These are phyloP conservation scores for Eremobia ochroleuca DNA, from an alignment of 2,888 invertebrate genomes.

Conservation along the genomic window DNA sequence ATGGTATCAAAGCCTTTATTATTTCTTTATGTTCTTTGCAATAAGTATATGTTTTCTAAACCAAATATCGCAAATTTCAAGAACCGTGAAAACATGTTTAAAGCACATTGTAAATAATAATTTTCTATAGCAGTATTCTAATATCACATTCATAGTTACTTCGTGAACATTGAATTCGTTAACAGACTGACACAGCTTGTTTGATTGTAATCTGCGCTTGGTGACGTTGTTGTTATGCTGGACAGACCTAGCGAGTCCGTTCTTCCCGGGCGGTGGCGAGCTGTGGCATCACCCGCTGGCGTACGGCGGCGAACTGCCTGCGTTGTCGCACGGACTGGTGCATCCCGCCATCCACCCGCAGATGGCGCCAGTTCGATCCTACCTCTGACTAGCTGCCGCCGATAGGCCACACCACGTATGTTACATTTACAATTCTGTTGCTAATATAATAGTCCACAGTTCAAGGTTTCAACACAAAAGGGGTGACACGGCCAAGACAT, in stretches of 20 bases:
- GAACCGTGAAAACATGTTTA: constrained; percentile 83
- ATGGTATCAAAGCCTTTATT: constrained; percentile 25
- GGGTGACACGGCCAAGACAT: background rate
- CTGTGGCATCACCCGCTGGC: constrained; percentile 98
- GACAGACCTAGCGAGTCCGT: constrained; percentile 98
- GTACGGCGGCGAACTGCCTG: constrained; percentile 95
- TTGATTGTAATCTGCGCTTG: constrained; percentile 46
- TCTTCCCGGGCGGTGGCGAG: constrained; percentile 97
- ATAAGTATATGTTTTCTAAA: background rate
- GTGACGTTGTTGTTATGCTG: constrained; percentile 67
- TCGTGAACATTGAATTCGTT: constrained; percentile 56
- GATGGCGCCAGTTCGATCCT: constrained; percentile 98
- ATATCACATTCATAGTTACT: constrained; percentile 68
- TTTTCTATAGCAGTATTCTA: constrained; percentile 75
- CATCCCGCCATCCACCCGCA: constrained; percentile 99
- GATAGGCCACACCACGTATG: constrained; percentile 94
- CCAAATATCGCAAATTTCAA: constrained; percentile 11
- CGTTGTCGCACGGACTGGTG: constrained; percentile 97
- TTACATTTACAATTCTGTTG: constrained; percentile 63
- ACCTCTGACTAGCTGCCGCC: constrained; percentile 99
- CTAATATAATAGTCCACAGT: background rate
- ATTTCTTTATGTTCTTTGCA: constrained; percentile 12
- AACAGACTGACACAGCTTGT: constrained; percentile 63
- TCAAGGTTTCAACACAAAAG: constrained; percentile 2
- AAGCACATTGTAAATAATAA: constrained; percentile 86